A percentile compares a stretch with the other conserved stretches of the same genome.
Conservation (phyloP, 2,888 invertebrate genomes). For the Galerucella nymphaeae region DNA sequence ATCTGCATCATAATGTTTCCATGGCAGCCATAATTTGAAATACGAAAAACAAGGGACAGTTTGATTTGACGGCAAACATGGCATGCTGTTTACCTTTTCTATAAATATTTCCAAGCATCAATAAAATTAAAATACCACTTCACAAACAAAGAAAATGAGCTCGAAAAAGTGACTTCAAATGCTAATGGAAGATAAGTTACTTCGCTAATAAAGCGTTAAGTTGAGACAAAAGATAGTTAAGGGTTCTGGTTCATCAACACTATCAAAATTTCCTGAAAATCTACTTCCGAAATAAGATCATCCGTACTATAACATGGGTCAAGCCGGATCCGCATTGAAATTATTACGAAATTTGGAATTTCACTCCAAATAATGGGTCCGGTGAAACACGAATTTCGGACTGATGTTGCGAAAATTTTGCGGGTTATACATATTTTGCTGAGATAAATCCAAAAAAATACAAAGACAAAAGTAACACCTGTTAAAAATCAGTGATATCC, state of each 20-base stretch:
- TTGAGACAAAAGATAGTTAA: too few relatives aligned
- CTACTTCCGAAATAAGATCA: background rate
- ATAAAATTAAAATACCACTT: background rate
- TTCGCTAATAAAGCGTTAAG: too few relatives aligned
- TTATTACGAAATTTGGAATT: slow-evolving; percentile 21
- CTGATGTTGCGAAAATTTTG: too few relatives aligned
- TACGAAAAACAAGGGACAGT: slow-evolving; percentile 27
- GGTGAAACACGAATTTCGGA: too few relatives aligned
- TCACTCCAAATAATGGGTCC: slow-evolving; percentile 22
- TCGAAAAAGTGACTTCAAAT: background rate
- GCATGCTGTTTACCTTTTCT: slow-evolving; percentile 9
- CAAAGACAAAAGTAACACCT: too few relatives aligned
- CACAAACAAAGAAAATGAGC: too few relatives aligned
- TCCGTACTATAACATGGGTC: background rate
- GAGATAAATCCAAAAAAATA: too few relatives aligned
- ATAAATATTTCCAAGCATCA: background rate
- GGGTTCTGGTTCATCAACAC: too few relatives aligned
- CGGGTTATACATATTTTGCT: too few relatives aligned
- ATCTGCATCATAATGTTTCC: slow-evolving; percentile 33
- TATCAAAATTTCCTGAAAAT: too few relatives aligned
- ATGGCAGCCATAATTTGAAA: slow-evolving; percentile 30
- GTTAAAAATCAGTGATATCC: too few relatives aligned
- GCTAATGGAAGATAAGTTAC: background rate
- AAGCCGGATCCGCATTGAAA: background rate
- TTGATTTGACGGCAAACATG: slow-evolving; percentile 23